Base-by-base conservation (phyloP, 2,888 invertebrate species). In the Trichopoda pennipes region DNA sequence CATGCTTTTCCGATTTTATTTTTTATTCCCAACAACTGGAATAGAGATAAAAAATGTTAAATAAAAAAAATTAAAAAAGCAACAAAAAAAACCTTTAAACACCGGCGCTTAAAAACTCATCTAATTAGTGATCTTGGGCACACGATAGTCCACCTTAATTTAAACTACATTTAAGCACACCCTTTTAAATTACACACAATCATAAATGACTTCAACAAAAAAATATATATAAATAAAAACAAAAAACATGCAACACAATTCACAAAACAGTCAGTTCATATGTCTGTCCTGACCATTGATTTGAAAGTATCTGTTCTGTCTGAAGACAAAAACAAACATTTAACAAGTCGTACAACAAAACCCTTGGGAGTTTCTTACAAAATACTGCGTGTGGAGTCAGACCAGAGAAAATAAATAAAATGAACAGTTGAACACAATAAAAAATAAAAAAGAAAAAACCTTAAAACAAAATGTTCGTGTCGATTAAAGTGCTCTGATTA, bases 401-500 rank as follows among this genome's bases (percentile, higher is more conserved):
- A 44, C 42, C 66, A 47, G 61, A 12, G 49, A 64, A 69, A 28
- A 28, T 28, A 28, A 28, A 58, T 35, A 61, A 44, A 17, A 51
- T 56, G 35, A 70, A 61, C 61, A 68, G 44, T 56, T 58, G 42
- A 42, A 32, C 16, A 28, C 38, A 44, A 28, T 23, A 61, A 47
- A 35, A 28, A 68, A 44, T 10, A 23, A 42, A 44, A 68, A 42
- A 58, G 64, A 68, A n/a, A 53, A 76, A 42, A 60, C 44, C 19
- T 73, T 81, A 79, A 75, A 84, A 85, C 84, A 83, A 84, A 83
- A 81, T 78, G 83, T 86, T 86, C 85, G 85, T 85, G 85, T 85
- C 85, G 85, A 86, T 86, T 84, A 85, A 86, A 85, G 80, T 86
- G 85, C 84, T 85, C 82, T 84, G 85, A 86, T 86, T 85, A 84